These are phyloP conservation scores for Chinchilla lanigera DNA, from an alignment of 2,113 vertebrate species.

Conservation along the genomic window DNA sequence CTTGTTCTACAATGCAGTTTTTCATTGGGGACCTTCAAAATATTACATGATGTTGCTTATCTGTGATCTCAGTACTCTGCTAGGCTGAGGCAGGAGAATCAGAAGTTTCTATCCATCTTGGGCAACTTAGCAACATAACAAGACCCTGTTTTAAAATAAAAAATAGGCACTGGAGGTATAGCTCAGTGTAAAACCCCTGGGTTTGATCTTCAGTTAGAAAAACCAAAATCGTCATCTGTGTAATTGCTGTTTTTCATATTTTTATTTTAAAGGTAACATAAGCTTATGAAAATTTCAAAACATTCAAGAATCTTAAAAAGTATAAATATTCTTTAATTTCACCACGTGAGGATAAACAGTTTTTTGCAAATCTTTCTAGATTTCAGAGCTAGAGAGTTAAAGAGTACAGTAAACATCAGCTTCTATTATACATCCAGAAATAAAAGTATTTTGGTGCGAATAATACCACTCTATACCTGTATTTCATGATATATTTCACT, in stretches of 20 bases:
- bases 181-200: neutral
- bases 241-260: neutral
- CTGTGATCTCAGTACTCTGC: neutral
- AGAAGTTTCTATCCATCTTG: neutral
- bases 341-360: neutral
- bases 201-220: neutral
- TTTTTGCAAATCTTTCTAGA: neutral
- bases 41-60: neutral
- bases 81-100: neutral
- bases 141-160: neutral
- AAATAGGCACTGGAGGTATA: neutral
- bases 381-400: neutral
- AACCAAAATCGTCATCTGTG: neutral
- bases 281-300: slow-evolving; percentile 29
- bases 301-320: neutral
- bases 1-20: neutral
- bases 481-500: neutral
- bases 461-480: neutral
- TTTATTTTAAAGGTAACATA: neutral
- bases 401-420: neutral
- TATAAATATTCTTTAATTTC: neutral
- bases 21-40: neutral
- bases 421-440: neutral
- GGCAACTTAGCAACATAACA: neutral
- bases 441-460: slow-evolving; percentile 12